Percentiles rank a stretch among this genome's conserved stretches.
Conservation (phyloP, 2,113 vertebrate genomes). For the Eonycteris spelaea region DNA sequence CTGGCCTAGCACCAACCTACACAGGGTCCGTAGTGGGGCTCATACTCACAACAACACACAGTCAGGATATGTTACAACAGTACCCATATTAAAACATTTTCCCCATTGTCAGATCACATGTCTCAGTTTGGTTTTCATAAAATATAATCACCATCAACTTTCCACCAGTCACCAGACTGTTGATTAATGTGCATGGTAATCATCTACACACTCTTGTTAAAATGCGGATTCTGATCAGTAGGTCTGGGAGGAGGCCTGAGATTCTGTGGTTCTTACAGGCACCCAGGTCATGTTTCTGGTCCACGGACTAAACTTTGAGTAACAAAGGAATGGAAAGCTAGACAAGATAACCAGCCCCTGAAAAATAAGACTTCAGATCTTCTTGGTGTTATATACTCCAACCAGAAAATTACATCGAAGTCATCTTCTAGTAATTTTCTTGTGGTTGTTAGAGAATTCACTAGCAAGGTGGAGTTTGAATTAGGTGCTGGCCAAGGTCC, state of each 20-base stretch:
- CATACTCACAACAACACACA: not conserved
- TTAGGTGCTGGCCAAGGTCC: constrained; percentile 59
- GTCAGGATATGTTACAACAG: not conserved
- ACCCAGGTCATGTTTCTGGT: not conserved
- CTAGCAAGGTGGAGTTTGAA: not conserved
- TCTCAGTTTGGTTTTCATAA: not conserved
- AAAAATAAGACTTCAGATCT: not conserved
- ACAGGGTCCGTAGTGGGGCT: not conserved
- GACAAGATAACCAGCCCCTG: not conserved
- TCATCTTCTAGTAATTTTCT: not conserved
- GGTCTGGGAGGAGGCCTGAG: not conserved
- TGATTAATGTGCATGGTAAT: not conserved
- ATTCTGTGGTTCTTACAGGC: not conserved
- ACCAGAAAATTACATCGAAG: not conserved
- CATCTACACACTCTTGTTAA: not conserved
- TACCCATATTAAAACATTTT: not conserved
- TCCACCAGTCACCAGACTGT: not conserved
- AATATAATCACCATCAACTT: not conserved
- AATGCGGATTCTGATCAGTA: not conserved
- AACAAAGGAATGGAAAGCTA: constrained; percentile 26
- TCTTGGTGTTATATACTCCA: not conserved
- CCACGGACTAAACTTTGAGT: not conserved
- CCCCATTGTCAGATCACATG: not conserved
- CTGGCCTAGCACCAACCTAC: not conserved
- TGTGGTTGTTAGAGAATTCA: not conserved